These are phyloP conservation scores for Actenoides lindsayi DNA, from an alignment of 2,113 vertebrate genomes.

Conservation along the genomic window DNA sequence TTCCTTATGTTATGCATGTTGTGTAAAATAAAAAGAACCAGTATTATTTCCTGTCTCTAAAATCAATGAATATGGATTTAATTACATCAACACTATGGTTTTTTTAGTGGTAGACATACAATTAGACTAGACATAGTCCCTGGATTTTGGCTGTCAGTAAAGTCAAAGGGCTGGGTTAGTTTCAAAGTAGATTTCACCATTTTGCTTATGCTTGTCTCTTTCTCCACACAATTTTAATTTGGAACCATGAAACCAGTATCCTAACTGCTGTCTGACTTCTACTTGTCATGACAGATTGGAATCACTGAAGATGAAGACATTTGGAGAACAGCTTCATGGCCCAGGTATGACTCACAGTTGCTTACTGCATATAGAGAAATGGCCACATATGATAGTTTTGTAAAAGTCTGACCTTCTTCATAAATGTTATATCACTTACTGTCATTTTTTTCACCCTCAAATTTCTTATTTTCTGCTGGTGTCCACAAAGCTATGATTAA, in stretches of 20 bases:
- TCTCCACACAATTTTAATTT: background rate
- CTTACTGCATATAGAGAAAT: background rate
- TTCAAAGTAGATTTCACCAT: background rate
- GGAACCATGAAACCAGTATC: background rate
- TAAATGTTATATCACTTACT: background rate
- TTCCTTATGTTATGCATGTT: background rate
- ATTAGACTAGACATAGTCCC: background rate
- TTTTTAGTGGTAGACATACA: background rate
- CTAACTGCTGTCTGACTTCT: background rate
- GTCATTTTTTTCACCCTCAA: background rate
- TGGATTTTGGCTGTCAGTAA: background rate
- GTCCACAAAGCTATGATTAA: background rate
- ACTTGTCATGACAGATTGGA: background rate
- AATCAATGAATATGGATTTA: background rate
- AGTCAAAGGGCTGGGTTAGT: background rate
- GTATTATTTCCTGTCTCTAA: background rate
- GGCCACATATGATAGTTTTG: rapidly evolving
- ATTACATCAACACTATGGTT: background rate
- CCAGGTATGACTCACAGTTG: background rate
- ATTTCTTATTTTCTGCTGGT: background rate
- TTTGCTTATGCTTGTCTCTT: background rate
- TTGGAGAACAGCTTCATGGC: background rate
- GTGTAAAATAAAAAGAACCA: background rate
- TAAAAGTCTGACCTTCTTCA: background rate
- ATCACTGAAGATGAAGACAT: background rate